Evolutionary conservation across 1,140 invertebrate genomes (phyloP), one percentile per base, ranked within the genome.

Genomic region (Latrodectus geometricus): DNA sequence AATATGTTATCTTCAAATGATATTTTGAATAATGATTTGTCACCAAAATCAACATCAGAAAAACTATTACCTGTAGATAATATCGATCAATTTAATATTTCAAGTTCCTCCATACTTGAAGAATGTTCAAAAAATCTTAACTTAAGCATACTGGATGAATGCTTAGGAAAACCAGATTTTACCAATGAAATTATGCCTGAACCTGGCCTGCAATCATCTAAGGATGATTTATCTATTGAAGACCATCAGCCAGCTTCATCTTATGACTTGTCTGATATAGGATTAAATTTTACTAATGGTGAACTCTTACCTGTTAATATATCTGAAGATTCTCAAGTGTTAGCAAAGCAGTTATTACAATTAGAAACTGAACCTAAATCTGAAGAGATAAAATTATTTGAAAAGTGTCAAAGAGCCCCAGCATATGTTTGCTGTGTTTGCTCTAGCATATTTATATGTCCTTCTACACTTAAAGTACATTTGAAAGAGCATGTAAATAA

Each of bases 381-480:
- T 11, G 83, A 48, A 8, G 83, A 85, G 50, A 85, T 54, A 9
- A 70, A 85, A 21, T 23, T 85, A 7, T 85, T 85, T 70, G 75
- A 85, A 56, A 77, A 77, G 90, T 35, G 89, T 90, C 73, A 20
- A 0, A 23, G 66, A 61, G 74, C 83, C 9, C 83, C 83, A 81
- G 89, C 91, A 9, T 91, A 90, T 82, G 88, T 87, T 48, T 90
- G 89, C 68, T 89, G 77, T 84, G 61, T 82, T 15, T 89, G 89
- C 69, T 68, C 79, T 11, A n/a, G 49, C 15, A 87, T 88, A 88
- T 90, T 89, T 86, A 87, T 90, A 4, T 91, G 91, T 85, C 88
- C 91, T 0, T 79, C 89, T 9, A 89, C 88, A 0, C 87, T 92
- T 9, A 90, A 90, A 66, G 89, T 90, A 12, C 91, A 92, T 87